A percentile compares a stretch with the other conserved stretches of the same genome.
Evolutionary conservation across 2,797 vertebrate genomes (phyloP).

Genomic region (Gastrophryne carolinensis): DNA sequence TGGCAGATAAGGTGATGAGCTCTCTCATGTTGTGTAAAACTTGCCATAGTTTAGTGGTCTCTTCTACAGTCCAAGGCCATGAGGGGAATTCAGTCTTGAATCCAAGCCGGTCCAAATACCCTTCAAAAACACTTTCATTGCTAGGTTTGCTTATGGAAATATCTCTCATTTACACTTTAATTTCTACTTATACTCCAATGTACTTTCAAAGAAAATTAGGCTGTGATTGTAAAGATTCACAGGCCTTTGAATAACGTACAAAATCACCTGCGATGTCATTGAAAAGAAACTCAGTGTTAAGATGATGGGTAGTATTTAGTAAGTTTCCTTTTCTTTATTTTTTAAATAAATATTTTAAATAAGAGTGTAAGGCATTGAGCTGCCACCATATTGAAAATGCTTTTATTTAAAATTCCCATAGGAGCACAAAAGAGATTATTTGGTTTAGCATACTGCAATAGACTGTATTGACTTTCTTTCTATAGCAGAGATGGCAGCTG

Average conservation of each 20-base stretch:
- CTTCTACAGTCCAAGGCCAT: no score
- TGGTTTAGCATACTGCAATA: neutral
- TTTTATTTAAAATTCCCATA: neutral
- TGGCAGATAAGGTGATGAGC: no score
- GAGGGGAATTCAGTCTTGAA: no score
- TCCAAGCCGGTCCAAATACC: no score
- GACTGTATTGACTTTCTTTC: neutral
- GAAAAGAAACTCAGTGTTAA: neutral
- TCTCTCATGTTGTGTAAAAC: no score
- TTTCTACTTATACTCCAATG: neutral
- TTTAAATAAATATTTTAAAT: neutral
- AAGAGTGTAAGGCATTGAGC: slow-evolving; percentile 3
- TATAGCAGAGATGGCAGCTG: neutral
- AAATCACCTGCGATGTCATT: neutral
- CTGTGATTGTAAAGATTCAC: neutral
- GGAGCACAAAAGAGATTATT: neutral
- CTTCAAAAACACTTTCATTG: no score
- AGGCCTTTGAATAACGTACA: neutral
- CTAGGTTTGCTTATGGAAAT: neutral
- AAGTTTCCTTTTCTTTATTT: neutral
- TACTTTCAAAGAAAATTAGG: neutral
- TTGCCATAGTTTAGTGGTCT: no score
- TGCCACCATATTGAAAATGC: neutral
- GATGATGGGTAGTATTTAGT: neutral
- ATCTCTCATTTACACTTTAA: neutral